Conservation (phyloP, 2,113 vertebrate genomes). For the Pelvicachromis taeniatus region DNA sequence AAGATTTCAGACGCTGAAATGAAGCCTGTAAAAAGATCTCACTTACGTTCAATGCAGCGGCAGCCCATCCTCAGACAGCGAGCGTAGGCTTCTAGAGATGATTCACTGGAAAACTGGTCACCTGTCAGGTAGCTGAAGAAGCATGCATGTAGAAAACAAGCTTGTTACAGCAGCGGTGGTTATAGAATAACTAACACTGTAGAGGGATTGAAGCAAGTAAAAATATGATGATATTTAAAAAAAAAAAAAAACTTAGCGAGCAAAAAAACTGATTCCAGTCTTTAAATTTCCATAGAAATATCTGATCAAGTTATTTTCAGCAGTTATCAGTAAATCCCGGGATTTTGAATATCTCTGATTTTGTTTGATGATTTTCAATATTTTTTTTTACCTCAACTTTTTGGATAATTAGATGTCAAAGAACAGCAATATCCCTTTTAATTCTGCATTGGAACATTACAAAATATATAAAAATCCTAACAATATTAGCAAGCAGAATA, state of each 20-base stretch:
- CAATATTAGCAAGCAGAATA: neutral
- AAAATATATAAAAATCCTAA: neutral
- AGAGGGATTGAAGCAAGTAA: neutral
- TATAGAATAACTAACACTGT: neutral
- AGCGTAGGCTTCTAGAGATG: slow-evolving; percentile 82
- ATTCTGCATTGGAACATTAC: neutral
- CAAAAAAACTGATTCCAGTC: neutral
- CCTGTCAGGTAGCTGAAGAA: slow-evolving; percentile 80
- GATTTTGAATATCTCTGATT: neutral
- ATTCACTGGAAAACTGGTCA: slow-evolving; percentile 88
- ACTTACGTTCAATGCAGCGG: slow-evolving; percentile 83
- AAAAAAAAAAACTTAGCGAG: neutral
- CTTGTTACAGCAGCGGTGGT: fast-evolving
- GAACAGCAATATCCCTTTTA: neutral
- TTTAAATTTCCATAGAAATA: neutral
- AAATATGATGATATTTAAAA: neutral
- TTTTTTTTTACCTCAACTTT: neutral
- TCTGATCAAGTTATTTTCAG: fast-evolving
- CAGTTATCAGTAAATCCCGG: fast-evolving
- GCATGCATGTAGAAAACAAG: neutral
- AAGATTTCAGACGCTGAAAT: neutral
- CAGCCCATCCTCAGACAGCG: slow-evolving; percentile 86
- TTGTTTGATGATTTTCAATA: neutral
- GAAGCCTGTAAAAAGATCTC: neutral
- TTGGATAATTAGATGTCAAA: neutral